These are phyloP conservation scores for Petaurus breviceps DNA, from an alignment of 2,113 vertebrate species.

Conservation along the genomic window DNA sequence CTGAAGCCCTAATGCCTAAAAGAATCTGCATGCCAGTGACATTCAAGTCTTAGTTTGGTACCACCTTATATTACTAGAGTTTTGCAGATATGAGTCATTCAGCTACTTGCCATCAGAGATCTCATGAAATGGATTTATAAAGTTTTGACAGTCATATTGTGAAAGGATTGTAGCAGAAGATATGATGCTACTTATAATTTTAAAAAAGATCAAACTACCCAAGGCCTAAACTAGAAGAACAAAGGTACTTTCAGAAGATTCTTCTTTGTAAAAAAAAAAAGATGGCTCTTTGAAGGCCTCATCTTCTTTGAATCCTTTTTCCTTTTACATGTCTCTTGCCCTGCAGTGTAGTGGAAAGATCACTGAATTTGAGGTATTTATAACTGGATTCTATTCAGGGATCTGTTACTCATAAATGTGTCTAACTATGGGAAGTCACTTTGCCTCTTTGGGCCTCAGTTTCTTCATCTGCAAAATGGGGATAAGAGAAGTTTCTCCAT, in stretches of 20 bases:
- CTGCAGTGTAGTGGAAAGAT: background rate
- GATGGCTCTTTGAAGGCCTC: background rate
- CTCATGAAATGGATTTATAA: conserved; percentile 48
- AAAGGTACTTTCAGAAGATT: background rate
- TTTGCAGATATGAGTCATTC: conserved; percentile 27
- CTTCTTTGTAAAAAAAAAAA: background rate
- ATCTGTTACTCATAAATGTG: background rate
- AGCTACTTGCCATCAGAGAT: conserved; percentile 19
- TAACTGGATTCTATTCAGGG: background rate
- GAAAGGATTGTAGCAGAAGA: conserved; percentile 23
- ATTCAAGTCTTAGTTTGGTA: conserved; percentile 7
- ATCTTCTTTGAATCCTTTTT: background rate
- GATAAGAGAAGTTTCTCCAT: background rate
- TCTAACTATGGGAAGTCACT: background rate
- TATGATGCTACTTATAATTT: conserved; percentile 45
- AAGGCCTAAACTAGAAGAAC: background rate
- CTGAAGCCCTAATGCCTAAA: background rate
- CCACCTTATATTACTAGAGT: conserved; percentile 33
- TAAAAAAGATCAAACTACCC: conserved; percentile 38
- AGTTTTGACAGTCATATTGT: background rate
- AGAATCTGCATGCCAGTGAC: background rate
- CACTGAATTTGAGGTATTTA: background rate
- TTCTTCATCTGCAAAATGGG: conserved; percentile 4
- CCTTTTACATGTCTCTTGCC: background rate
- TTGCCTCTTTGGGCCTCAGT: background rate